These are phyloP conservation scores for Actias luna DNA, from an alignment of 2,888 invertebrate genomes.

Conservation along the genomic window DNA sequence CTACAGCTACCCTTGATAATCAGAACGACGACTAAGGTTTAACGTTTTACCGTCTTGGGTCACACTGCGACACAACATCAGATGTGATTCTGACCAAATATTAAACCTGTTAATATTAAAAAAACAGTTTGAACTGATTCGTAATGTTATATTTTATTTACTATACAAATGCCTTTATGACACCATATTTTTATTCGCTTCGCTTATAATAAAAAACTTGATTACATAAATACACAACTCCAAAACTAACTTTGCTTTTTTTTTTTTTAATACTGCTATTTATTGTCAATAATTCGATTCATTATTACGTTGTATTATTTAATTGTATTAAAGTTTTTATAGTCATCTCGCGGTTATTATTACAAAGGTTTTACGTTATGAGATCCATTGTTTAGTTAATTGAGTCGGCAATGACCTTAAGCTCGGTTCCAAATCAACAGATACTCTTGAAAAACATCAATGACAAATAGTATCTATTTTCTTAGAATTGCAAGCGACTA, in stretches of 20 bases:
- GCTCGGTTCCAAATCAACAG: constrained; percentile 4
- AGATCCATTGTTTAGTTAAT: constrained; percentile 6
- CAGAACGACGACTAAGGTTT: too few species aligned
- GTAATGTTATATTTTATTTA: too few species aligned
- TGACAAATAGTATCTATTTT: constrained; percentile 15
- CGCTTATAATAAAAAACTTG: background rate
- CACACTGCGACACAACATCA: too few species aligned
- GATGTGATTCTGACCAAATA: too few species aligned
- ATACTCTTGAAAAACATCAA: constrained; percentile 15
- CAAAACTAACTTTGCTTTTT: background rate
- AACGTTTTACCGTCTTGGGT: too few species aligned
- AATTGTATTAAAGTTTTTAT: background rate
- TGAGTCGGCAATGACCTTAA: constrained; percentile 5
- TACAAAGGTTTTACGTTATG: background rate
- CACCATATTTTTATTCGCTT: background rate
- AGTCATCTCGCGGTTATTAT: background rate
- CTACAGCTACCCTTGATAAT: too few species aligned
- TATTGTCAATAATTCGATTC: background rate
- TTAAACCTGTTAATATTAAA: too few species aligned
- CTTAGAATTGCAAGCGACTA: background rate
- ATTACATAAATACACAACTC: background rate
- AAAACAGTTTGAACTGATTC: too few species aligned
- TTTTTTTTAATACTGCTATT: background rate
- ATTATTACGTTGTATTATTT: background rate
- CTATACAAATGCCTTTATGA: too few species aligned